Evolutionary conservation across 2,113 vertebrate genomes (phyloP).

Genomic region (Pluvialis apricaria): DNA sequence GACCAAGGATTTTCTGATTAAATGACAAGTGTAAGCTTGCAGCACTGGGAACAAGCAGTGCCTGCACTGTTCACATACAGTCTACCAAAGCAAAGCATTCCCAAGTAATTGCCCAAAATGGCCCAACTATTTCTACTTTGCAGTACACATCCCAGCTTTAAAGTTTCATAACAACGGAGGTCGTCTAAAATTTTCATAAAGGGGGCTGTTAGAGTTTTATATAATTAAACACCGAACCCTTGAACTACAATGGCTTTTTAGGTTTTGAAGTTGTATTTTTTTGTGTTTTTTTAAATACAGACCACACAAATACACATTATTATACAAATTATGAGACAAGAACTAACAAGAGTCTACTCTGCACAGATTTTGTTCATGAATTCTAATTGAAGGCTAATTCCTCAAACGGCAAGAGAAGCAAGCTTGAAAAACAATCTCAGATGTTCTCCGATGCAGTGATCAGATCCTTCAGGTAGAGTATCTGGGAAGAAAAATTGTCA

Average conservation of each 20-base stretch:
- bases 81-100: background rate
- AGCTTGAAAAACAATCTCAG: background rate
- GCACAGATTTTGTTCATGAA: background rate
- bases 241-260: background rate
- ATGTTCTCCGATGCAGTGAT: background rate
- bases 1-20: background rate
- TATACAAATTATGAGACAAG: background rate
- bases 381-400: background rate
- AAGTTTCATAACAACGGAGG: background rate
- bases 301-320: background rate
- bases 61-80: background rate
- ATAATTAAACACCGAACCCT: background rate
- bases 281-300: background rate
- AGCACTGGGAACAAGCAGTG: background rate
- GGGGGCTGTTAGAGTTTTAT: background rate
- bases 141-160: background rate
- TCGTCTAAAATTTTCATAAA: background rate
- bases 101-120: background rate
- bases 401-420: background rate
- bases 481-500: background rate
- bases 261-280: background rate
- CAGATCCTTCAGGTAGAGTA: background rate
- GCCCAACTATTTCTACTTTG: background rate
- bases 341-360: background rate
- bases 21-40: background rate